Conservation (phyloP, 2,113 vertebrate species). For the Tretioscincus oriximinensis region DNA sequence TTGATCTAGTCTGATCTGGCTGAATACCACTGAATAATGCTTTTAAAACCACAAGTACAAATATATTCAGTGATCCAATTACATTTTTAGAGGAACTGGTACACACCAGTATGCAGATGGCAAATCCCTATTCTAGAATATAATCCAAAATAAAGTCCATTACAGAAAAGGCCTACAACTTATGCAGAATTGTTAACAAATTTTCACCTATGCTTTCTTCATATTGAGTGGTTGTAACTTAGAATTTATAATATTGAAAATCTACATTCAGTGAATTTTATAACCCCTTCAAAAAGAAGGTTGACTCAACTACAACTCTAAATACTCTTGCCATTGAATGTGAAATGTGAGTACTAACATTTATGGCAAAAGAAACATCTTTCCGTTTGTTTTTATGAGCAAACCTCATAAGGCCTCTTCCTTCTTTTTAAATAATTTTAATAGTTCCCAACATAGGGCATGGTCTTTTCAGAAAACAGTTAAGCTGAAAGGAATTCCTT, state of each 20-base stretch:
- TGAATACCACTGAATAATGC: background rate
- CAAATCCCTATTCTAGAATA: too few species aligned
- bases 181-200: background rate
- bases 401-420: background rate
- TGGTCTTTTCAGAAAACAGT: background rate
- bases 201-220: background rate
- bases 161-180: background rate
- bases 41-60: background rate
- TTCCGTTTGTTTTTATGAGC: background rate
- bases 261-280: background rate
- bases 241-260: background rate
- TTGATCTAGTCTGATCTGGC: constrained; percentile 6
- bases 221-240: too few species aligned
- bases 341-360: background rate
- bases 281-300: background rate
- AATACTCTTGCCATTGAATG: background rate
- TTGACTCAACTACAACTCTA: background rate
- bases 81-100: background rate
- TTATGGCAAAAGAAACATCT: background rate
- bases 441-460: background rate
- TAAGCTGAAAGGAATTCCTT: background rate
- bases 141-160: background rate
- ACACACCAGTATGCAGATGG: too few species aligned
- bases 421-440: background rate
- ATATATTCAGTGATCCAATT: background rate